Conservation (phyloP, 2,113 vertebrate species). For the Centropus bengalensis region DNA sequence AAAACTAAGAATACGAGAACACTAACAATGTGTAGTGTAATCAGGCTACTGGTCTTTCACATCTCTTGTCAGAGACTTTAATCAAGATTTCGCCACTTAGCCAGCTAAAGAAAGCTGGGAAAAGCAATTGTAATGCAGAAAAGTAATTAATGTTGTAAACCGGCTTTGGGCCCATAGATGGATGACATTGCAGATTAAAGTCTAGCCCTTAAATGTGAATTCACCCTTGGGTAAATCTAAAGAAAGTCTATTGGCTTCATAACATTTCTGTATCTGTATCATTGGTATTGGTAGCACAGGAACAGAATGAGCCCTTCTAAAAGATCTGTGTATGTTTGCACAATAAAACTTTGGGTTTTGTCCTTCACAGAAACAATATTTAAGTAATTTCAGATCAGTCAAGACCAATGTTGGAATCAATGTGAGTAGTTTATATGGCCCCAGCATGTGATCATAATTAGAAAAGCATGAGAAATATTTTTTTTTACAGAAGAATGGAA, state of each 20-base stretch:
- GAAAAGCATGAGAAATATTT: not conserved
- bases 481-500: not conserved
- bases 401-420: not conserved
- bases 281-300: not conserved
- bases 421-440: not conserved
- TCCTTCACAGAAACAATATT: not conserved
- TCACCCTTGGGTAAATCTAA: not conserved
- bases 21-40: not conserved
- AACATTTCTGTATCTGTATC: not conserved
- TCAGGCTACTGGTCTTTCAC: not conserved
- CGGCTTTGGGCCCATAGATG: not conserved
- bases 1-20: not conserved
- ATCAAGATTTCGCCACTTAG: conserved; percentile 14
- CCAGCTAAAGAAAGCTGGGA: not conserved
- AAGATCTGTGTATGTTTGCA: not conserved
- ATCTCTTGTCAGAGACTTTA: not conserved
- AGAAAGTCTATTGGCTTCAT: not conserved
- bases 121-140: not conserved
- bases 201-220: not conserved
- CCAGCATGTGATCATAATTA: not conserved
- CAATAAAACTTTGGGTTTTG: not conserved
- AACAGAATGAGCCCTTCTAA: not conserved
- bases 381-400: not conserved
- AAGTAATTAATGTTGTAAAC: conserved; percentile 30
- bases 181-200: not conserved